Percentiles rank a stretch among this genome's conserved stretches.
phyloP scores from a whole-genome alignment of 2,797 vertebrate species.

The Sebastes matsubarae region DNA sequence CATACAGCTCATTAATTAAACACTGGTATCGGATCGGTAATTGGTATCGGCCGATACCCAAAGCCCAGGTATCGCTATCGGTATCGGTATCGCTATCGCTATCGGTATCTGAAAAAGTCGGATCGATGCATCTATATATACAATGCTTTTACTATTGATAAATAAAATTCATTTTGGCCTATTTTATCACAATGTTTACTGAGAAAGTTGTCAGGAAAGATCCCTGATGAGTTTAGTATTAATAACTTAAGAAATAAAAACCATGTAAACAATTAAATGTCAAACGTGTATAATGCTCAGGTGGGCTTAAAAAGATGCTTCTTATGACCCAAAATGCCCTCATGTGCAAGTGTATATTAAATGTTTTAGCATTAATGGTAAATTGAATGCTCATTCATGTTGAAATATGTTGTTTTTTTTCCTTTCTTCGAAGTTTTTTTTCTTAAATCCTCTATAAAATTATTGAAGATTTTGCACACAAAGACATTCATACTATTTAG shows the following conservation, averaged over 20 bases:
- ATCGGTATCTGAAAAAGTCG: no score
- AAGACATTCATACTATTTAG: neutral
- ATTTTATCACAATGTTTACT: neutral
- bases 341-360: neutral
- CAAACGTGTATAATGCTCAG: neutral
- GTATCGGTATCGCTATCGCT: no score
- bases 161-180: neutral
- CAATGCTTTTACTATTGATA: no score
- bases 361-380: conserved; percentile 1
- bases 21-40: no score
- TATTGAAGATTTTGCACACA: neutral
- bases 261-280: neutral
- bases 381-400: neutral
- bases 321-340: neutral
- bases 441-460: neutral
- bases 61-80: no score
- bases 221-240: neutral
- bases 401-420: neutral
- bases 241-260: neutral
- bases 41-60: no score
- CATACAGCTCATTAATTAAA: no score
- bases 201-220: neutral
- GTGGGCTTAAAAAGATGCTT: neutral
- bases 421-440: neutral
- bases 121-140: no score